These are phyloP conservation scores for Agrypnia vestita DNA, from an alignment of 1,140 invertebrate species.

Conservation along the genomic window DNA sequence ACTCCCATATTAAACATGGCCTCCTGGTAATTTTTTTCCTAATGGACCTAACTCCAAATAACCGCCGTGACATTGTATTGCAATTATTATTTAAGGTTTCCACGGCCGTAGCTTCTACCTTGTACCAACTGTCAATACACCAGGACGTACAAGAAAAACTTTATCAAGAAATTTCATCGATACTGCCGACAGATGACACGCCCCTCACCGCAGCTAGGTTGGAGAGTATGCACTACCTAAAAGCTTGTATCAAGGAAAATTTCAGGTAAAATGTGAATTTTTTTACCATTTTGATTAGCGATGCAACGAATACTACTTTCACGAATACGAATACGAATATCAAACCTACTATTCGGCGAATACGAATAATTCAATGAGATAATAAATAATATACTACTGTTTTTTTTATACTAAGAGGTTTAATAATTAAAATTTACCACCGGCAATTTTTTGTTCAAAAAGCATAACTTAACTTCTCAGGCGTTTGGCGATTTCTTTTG, in stretches of 20 bases:
- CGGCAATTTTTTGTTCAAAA: too few relatives aligned
- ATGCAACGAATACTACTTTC: too few relatives aligned
- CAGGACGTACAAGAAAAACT: constrained; percentile 83
- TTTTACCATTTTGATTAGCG: too few relatives aligned
- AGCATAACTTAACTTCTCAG: too few relatives aligned
- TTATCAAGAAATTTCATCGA: constrained; percentile 77
- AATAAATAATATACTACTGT: too few relatives aligned
- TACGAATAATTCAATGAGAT: too few relatives aligned
- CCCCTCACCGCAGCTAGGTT: constrained; percentile 78
- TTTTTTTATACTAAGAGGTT: too few relatives aligned
- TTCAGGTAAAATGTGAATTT: constrained; percentile 78
- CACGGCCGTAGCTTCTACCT: constrained; percentile 82
- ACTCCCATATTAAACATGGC: too few relatives aligned
- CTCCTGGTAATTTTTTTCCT: not conserved
- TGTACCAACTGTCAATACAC: constrained; percentile 86
- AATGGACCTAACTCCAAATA: not conserved
- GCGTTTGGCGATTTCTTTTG: too few relatives aligned
- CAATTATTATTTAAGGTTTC: constrained; percentile 78
- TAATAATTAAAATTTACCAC: too few relatives aligned
- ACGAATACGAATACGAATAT: too few relatives aligned
- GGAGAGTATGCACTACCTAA: constrained; percentile 84
- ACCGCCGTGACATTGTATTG: not conserved
- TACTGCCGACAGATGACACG: constrained; percentile 70
- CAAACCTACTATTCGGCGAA: too few relatives aligned
- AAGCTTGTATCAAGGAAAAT: constrained; percentile 91